Evolutionary conservation across 2,888 invertebrate species (phyloP), one percentile per base, ranked within the genome.

Genomic region (Koerneria pararmatus): DNA sequence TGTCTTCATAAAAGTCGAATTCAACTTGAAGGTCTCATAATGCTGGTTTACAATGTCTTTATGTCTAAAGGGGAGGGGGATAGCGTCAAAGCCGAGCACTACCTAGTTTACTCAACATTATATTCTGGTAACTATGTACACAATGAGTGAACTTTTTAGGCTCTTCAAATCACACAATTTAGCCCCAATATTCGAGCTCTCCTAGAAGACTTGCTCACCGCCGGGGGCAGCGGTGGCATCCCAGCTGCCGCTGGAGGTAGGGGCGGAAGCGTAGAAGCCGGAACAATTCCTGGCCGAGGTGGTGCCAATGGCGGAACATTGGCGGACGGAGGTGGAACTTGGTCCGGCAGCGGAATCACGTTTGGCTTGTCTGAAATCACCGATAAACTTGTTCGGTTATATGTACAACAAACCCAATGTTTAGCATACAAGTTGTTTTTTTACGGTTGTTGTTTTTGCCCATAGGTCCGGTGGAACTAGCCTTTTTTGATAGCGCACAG

Each of bases 251-350:
- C 48, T 66, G 41, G 65, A 8, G 65, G 68, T 27, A 63, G 64
- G 27, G 69, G 53, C 46, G 49, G 54, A 11, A 68, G 54, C n/a
- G 61, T 22, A 46, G 57, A 63, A 24, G 46, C 41, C 6, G 61
- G 56, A 27, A 63, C 63, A 24, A 69, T 68, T 29, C 70, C 68
- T 53, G 70, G 71, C 46, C 51, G 72, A 68, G 32, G 71, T 67
- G 5, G 65, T 66, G 27, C 71, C 48, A 54, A 41, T 69, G 64
- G 71, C 70, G 31, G 66, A 41, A 27, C 41, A 24, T 34, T 68
- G 54, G 11, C 19, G 67, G 22, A 56, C 49, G 19, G 48, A 27
- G n/a, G n/a, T n/a, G n/a, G n/a, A n/a, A n/a, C n/a, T n/a, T n/a
- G n/a, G n/a, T n/a, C n/a, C n/a, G n/a, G n/a, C n/a, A 41, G 11